These are phyloP conservation scores for Albula goreensis DNA, from an alignment of 2,113 vertebrate genomes.

Conservation along the genomic window DNA sequence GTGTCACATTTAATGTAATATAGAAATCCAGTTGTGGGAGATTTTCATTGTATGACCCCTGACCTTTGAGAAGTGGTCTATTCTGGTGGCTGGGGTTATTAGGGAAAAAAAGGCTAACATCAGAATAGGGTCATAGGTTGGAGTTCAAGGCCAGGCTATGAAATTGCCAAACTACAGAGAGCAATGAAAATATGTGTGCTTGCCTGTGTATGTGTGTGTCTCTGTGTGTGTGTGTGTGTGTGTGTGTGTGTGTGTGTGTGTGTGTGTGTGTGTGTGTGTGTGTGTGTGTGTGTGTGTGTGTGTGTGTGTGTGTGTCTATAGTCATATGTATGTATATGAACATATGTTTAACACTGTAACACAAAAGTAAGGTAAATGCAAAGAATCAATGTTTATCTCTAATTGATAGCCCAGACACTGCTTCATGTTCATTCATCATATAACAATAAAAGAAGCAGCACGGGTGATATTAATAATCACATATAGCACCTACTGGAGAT, in stretches of 20 bases:
- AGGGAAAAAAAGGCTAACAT: background rate
- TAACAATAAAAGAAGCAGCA: too few species aligned
- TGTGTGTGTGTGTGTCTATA: background rate
- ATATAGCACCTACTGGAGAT: too few species aligned
- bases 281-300: background rate
- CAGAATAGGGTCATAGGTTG: background rate
- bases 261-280: background rate
- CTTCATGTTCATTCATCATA: too few species aligned
- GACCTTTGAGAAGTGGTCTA: background rate
- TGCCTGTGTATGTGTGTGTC: background rate
- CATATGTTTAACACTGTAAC: too few species aligned
- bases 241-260: background rate
- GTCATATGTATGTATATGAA: too few species aligned
- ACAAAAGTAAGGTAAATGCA: too few species aligned
- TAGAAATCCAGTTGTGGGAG: background rate
- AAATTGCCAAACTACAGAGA: background rate
- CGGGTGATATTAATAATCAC: too few species aligned
- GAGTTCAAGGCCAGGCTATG: background rate
- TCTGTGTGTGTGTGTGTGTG: background rate
- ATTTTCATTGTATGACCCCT: background rate
- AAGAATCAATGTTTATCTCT: too few species aligned
- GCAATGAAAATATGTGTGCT: background rate
- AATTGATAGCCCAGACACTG: too few species aligned
- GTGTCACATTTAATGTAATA: background rate
- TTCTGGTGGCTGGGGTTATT: background rate